phyloP scores from a whole-genome alignment of 2,797 vertebrate species.

The Allobates femoralis region DNA sequence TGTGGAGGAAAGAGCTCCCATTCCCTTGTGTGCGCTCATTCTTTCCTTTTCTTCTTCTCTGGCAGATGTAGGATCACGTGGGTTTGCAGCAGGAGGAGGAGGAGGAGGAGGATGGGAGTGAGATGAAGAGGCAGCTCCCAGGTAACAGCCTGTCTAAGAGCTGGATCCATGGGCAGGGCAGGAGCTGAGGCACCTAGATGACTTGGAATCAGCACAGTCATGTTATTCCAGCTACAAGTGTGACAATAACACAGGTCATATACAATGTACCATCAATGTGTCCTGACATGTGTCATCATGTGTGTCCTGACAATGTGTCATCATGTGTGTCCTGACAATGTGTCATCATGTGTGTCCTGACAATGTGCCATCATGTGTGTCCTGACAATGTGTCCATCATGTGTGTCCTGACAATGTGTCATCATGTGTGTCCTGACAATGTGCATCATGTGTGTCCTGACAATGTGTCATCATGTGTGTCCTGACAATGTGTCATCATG shows the following conservation, averaged over 20 bases:
- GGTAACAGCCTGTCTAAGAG: constrained; percentile 58
- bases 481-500: no score
- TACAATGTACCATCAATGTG: not conserved
- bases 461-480: no score
- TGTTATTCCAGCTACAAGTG: not conserved
- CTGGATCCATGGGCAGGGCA: constrained; percentile 43
- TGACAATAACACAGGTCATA: not conserved
- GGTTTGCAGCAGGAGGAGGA: constrained; percentile 23
- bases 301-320: not conserved
- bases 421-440: no score
- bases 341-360: no score
- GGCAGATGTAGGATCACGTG: constrained; percentile 61
- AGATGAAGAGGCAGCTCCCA: constrained; percentile 54
- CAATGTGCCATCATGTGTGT: no score
- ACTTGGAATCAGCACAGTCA: constrained; percentile 15
- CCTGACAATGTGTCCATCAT: no score
- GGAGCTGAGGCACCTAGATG: not conserved
- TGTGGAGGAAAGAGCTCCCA: constrained; percentile 35
- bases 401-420: no score
- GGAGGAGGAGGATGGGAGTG: not conserved
- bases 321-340: no score
- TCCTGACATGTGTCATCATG: not conserved
- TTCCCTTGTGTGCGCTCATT: constrained; percentile 46
- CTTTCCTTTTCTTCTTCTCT: constrained; percentile 50
- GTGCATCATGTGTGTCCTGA: no score